phyloP scores from a whole-genome alignment of 2,113 vertebrate species.

The Semnopithecus entellus region DNA sequence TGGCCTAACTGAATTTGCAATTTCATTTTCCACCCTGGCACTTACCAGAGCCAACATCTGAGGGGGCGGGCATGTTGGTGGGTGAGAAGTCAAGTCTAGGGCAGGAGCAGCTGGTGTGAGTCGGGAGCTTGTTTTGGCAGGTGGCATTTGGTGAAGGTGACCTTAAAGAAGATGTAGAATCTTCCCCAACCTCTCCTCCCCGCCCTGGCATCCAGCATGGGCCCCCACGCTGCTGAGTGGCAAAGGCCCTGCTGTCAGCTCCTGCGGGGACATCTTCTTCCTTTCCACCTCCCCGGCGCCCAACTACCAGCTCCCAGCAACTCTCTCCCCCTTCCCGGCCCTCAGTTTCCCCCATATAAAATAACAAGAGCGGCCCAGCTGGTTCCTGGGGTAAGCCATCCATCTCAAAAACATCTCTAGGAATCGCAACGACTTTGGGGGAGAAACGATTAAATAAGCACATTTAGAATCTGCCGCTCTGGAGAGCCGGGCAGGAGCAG shows the following conservation, averaged over 20 bases:
- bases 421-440: not conserved
- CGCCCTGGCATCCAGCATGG: fast-evolving
- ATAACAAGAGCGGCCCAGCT: not conserved
- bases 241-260: not conserved
- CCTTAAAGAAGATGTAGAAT: not conserved
- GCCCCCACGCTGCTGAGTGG: not conserved
- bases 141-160: not conserved
- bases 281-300: not conserved
- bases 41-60: not conserved
- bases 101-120: not conserved
- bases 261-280: not conserved
- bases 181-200: too few species aligned
- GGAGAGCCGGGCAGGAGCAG: not conserved
- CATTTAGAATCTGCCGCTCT: not conserved
- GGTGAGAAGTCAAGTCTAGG: not conserved
- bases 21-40: not conserved
- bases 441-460: too few species aligned
- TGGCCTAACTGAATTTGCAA: not conserved
- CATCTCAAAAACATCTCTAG: not conserved
- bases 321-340: not conserved
- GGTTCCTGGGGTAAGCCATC: not conserved
- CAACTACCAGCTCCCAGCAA: too few species aligned
- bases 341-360: not conserved
- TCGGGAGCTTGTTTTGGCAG: not conserved
- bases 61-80: not conserved